Conservation (phyloP, 1,140 invertebrate genomes). For the Drosophila bocki region DNA sequence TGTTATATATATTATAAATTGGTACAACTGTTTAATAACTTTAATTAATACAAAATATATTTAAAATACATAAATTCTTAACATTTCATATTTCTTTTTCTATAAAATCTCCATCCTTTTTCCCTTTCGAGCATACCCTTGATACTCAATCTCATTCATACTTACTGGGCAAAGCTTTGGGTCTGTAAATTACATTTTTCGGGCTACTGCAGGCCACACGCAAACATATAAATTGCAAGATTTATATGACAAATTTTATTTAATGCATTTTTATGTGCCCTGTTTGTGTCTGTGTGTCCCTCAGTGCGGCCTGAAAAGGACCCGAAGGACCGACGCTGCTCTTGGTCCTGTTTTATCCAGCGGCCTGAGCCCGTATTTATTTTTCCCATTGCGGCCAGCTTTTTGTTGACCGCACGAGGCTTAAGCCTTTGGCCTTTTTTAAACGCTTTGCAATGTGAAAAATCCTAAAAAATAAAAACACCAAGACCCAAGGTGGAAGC, state of each 20-base stretch:
- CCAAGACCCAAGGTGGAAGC: conserved; percentile 11
- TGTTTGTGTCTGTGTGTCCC: conserved; percentile 1
- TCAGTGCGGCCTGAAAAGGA: conserved; percentile 13
- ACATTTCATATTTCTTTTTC: neutral
- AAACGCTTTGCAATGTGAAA: conserved; percentile 48
- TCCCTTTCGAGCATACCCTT: neutral
- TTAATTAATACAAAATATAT: no score
- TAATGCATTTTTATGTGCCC: conserved; percentile 77
- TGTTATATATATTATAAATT: neutral
- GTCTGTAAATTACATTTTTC: conserved; percentile 79
- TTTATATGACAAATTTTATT: conserved; percentile 84
- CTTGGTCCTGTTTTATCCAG: conserved; percentile 42
- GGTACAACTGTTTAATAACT: no score
- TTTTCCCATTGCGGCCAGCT: conserved; percentile 50
- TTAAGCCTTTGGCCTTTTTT: conserved; percentile 53
- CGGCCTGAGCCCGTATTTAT: conserved; percentile 53
- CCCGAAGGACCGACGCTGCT: conserved; percentile 36
- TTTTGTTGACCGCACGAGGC: conserved; percentile 50
- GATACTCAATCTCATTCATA: conserved; percentile 5
- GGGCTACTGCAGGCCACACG: conserved; percentile 51
- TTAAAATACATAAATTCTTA: no score
- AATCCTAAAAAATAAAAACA: conserved; percentile 40
- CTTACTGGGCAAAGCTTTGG: conserved; percentile 61
- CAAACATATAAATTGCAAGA: conserved; percentile 81
- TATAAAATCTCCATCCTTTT: no score